Percentiles rank a stretch among this genome's conserved stretches.
These are phyloP conservation scores for Nephila pilipes DNA, from an alignment of 1,140 invertebrate species.

Conservation along the genomic window DNA sequence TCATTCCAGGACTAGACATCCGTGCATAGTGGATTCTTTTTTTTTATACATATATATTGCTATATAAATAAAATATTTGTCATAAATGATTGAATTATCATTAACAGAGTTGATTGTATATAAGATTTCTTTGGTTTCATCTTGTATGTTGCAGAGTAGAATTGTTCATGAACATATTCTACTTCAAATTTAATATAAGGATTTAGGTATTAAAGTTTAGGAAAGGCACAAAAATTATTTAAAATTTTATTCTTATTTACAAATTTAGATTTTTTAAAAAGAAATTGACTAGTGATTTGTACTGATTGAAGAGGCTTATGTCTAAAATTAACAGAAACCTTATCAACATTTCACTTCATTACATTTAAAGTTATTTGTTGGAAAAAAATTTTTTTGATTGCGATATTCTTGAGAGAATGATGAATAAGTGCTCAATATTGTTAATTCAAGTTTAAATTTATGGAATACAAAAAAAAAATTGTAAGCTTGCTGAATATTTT, in stretches of 20 bases:
- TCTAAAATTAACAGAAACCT: no score
- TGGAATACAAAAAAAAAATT: no score
- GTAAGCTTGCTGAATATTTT: no score
- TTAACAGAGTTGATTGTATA: neutral
- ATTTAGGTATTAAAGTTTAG: neutral
- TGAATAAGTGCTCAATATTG: no score
- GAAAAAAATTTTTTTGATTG: no score
- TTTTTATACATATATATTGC: constrained; percentile 39
- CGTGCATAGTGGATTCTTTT: constrained; percentile 29
- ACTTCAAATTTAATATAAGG: no score
- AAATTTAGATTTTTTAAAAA: neutral
- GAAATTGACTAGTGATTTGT: constrained; percentile 8
- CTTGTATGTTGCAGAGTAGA: neutral
- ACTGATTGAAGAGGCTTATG: neutral
- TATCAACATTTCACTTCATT: no score
- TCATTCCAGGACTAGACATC: constrained; percentile 43
- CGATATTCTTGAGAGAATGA: no score
- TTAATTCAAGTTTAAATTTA: no score
- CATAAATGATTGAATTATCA: neutral
- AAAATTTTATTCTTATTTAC: neutral
- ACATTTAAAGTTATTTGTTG: no score
- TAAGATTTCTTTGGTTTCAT: constrained; percentile 33
- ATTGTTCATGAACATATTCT: no score
- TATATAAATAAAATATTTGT: constrained; percentile 41
- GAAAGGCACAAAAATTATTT: neutral